A percentile compares a stretch with the other conserved stretches of the same genome.
Evolutionary conservation across 1,140 invertebrate genomes (phyloP).

Genomic region (Dolichoris vasculosae): DNA sequence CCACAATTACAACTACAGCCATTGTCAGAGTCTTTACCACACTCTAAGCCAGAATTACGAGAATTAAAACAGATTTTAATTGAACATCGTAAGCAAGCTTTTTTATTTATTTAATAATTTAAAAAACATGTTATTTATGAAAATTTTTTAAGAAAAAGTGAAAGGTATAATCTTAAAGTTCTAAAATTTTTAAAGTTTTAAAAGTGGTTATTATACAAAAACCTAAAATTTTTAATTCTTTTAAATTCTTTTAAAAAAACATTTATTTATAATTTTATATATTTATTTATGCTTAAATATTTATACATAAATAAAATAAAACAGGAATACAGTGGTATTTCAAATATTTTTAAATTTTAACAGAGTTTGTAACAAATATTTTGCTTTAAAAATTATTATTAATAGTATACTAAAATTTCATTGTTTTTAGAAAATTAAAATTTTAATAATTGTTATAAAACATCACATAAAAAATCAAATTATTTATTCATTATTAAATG

Average conservation of each 20-base stretch:
- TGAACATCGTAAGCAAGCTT: constrained; percentile 28
- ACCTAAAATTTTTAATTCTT: too few species aligned
- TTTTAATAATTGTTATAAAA: too few species aligned
- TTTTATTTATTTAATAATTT: neutral
- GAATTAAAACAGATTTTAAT: constrained; percentile 10
- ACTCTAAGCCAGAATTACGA: constrained; percentile 9
- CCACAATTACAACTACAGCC: neutral
- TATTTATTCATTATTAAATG: neutral
- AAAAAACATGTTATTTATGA: neutral
- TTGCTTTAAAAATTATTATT: too few species aligned
- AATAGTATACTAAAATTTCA: too few species aligned
- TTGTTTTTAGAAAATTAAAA: too few species aligned
- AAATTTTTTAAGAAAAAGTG: neutral
- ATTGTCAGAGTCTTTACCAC: constrained; percentile 9
- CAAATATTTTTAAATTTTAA: neutral
- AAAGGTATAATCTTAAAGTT: too few species aligned
- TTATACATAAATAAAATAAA: neutral
- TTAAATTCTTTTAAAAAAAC: too few species aligned
- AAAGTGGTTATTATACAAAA: too few species aligned
- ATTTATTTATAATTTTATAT: too few species aligned
- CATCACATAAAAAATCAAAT: too few species aligned
- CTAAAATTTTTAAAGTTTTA: too few species aligned
- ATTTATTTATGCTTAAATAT: neutral
- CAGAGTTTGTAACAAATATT: too few species aligned
- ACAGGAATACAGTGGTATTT: neutral